phyloP scores from a whole-genome alignment of 2,113 vertebrate genomes.

The Neodontobutis hainanensis region DNA sequence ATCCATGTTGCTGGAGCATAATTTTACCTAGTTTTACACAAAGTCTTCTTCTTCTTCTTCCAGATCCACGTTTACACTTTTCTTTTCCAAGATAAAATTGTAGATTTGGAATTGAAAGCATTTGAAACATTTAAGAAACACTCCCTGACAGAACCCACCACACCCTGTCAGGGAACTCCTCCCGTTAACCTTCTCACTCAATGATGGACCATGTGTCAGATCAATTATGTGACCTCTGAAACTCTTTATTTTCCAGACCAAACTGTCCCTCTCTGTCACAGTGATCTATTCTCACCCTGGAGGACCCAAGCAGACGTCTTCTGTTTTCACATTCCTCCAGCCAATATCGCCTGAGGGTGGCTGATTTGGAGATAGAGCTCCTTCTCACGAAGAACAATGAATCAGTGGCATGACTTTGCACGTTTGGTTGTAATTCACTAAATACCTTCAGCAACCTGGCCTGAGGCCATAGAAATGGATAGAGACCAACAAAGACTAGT shows the following conservation, averaged over 20 bases:
- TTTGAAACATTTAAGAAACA: too few relatives aligned
- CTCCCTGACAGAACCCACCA: not conserved
- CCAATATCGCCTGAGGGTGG: slow-evolving; percentile 6
- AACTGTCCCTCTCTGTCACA: slow-evolving; percentile 8
- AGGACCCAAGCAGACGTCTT: slow-evolving; percentile 21
- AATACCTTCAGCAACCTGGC: slow-evolving; percentile 45
- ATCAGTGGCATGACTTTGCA: slow-evolving; percentile 52
- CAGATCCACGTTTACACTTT: too few relatives aligned
- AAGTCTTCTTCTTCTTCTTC: too few relatives aligned
- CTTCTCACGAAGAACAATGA: slow-evolving; percentile 31
- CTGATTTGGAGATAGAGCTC: slow-evolving; percentile 37
- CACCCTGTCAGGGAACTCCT: slow-evolving; percentile 1
- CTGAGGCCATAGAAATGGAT: slow-evolving; percentile 14
- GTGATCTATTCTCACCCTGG: slow-evolving; percentile 30
- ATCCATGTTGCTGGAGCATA: too few relatives aligned
- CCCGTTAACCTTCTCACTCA: slow-evolving; percentile 12
- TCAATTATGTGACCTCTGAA: slow-evolving; percentile 23
- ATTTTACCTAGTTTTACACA: too few relatives aligned
- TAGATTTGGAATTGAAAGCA: too few relatives aligned
- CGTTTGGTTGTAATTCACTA: slow-evolving; percentile 21
- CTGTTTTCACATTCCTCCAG: slow-evolving; percentile 53
- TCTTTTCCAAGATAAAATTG: too few relatives aligned
- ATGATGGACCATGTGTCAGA: slow-evolving; percentile 19
- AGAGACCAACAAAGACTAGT: not conserved
- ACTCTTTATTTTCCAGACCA: slow-evolving; percentile 3